Evolutionary conservation across 1,140 invertebrate species (phyloP), one percentile per base, ranked within the genome.

Genomic region (Anoplophora glabripennis): DNA sequence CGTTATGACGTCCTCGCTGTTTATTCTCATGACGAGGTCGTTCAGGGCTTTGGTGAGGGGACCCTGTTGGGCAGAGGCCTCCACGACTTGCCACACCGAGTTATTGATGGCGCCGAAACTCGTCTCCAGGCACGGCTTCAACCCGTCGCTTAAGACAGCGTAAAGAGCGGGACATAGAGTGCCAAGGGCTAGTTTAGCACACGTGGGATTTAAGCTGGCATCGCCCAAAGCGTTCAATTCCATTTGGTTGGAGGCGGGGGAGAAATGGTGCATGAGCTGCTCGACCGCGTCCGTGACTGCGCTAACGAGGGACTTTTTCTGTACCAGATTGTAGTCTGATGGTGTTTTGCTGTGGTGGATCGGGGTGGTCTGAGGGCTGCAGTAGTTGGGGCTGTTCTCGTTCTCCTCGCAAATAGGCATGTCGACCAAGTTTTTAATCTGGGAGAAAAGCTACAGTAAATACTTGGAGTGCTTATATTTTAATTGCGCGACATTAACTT

Each of bases 81-180:
- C 92, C 7, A 93, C 86, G 38, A 89, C 83, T 78, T 91, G 88
- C 93, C 92, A 95, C 40, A 93, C 90, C 9, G 90, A 93, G 71
- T 94, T 92, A 49, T 86, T 83, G 34, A 93, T 88, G 21, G 89
- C 85, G 35, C 92, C 93, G 75, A 95, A 94, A 28, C 91, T 85
- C 0, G 92, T 93, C 67, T 90, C 86, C 15, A 94, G 81, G 64
- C 81, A 84, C 14, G 90, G 85, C 72, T 89, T 88, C 7, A 94
- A 79, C 1, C 91, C 91, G 74, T 94, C 89, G 59, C 86, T 87
- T 59, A 95, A 84, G 37, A 94, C 83, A 1, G 87, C 85, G 68
- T 92, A 92, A 0, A 95, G 75, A n/a, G 90, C 86, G 1, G 92
- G 91, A 72, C 92, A 94, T 7, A 92, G 76, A 45, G 84, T 83